Conservation (phyloP, 2,888 invertebrate genomes). For the Erynnis tages region DNA sequence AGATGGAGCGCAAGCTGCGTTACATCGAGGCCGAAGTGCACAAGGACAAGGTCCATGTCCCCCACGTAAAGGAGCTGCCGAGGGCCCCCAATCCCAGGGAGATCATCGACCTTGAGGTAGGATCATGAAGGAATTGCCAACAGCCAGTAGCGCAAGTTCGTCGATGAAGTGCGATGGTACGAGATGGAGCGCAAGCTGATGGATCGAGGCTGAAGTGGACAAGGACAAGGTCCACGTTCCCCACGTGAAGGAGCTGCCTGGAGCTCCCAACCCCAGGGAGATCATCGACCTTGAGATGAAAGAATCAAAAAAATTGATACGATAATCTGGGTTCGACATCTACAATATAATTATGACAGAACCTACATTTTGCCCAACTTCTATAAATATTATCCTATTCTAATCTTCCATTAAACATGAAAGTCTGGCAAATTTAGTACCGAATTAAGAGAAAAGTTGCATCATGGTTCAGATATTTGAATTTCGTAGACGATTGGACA, state of each 20-base stretch:
- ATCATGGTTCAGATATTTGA: too few relatives aligned
- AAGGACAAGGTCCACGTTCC: constrained; percentile 91
- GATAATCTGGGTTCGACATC: too few relatives aligned
- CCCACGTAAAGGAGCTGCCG: constrained; percentile 88
- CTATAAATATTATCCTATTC: too few relatives aligned
- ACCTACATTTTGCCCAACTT: too few relatives aligned
- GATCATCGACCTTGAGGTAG: constrained; percentile 93
- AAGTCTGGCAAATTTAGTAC: too few relatives aligned
- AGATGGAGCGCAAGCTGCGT: constrained; percentile 93
- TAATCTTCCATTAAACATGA: too few relatives aligned
- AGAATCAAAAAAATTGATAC: too few relatives aligned
- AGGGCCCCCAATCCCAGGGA: constrained; percentile 90
- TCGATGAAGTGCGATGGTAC: constrained; percentile 83
- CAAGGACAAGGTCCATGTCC: constrained; percentile 90
- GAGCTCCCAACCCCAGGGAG: constrained; percentile 90
- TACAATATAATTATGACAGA: too few relatives aligned
- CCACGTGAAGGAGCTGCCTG: constrained; percentile 87
- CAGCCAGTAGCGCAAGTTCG: too few relatives aligned
- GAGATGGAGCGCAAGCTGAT: constrained; percentile 95
- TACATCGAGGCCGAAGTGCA: constrained; percentile 93
- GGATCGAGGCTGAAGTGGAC: constrained; percentile 92
- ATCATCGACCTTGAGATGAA: constrained; percentile 95
- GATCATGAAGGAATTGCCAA: neutral
- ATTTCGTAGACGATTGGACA: too few relatives aligned
- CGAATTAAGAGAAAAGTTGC: too few relatives aligned